phyloP scores from a whole-genome alignment of 2,888 invertebrate species.

The Hemithea aestivaria region DNA sequence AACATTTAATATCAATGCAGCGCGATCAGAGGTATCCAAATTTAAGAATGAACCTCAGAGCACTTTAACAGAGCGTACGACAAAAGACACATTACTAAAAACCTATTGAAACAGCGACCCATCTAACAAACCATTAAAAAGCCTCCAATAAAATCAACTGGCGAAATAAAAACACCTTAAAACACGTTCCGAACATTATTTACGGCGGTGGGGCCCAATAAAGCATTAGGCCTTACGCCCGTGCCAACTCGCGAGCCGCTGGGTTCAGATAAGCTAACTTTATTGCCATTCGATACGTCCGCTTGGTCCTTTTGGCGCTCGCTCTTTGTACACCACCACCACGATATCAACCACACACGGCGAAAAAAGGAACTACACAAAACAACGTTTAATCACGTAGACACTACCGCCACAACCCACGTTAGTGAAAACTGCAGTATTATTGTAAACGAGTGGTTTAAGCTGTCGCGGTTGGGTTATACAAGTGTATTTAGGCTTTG shows the following conservation, averaged over 20 bases:
- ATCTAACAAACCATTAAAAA: not conserved
- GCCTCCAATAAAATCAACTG: constrained; percentile 4
- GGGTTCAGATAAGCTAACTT: constrained; percentile 23
- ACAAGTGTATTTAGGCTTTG: not conserved
- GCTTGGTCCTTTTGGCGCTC: constrained; percentile 18
- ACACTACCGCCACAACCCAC: no score
- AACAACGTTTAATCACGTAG: no score
- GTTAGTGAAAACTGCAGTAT: no score
- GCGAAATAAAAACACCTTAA: constrained; percentile 11
- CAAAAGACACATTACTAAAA: no score
- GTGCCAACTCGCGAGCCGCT: constrained; percentile 25
- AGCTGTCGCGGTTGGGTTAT: constrained; percentile 2
- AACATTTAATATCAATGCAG: no score
- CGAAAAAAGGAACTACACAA: no score
- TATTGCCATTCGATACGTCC: constrained; percentile 26
- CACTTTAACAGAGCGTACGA: no score
- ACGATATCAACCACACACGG: no score
- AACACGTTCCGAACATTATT: constrained; percentile 5
- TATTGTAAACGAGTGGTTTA: constrained; percentile 12
- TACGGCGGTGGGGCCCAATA: constrained; percentile 10
- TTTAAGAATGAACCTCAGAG: no score
- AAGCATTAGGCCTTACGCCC: constrained; percentile 7
- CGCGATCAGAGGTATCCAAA: no score
- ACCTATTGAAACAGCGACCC: no score
- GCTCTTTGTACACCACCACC: no score